These are phyloP conservation scores for Sclerurus mexicanus DNA, from an alignment of 2,113 vertebrate species.

Conservation along the genomic window DNA sequence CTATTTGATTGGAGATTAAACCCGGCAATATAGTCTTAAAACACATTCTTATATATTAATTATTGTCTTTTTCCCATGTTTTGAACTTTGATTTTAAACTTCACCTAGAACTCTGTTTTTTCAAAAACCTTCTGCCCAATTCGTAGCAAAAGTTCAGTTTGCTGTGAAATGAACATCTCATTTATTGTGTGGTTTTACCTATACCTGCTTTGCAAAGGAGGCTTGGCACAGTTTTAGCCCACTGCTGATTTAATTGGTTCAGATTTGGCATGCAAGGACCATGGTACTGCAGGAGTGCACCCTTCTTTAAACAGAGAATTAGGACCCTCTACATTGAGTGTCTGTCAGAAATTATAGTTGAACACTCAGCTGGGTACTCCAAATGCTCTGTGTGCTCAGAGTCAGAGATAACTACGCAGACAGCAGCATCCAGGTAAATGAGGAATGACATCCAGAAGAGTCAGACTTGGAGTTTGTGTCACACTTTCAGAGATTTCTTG, in stretches of 20 bases:
- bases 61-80: neutral
- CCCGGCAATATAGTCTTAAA: neutral
- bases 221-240: neutral
- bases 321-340: neutral
- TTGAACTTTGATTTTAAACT: neutral
- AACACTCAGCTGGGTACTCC: neutral
- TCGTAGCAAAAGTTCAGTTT: neutral
- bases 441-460: neutral
- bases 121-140: neutral
- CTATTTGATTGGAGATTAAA: neutral
- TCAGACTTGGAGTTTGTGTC: neutral
- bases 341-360: neutral
- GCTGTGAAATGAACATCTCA: fast-evolving
- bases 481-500: neutral
- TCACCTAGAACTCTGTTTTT: neutral
- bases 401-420: fast-evolving
- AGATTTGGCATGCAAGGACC: neutral
- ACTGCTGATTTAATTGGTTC: neutral
- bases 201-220: neutral
- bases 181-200: neutral
- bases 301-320: neutral
- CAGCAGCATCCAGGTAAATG: neutral
- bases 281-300: neutral
- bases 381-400: neutral
- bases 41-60: neutral